Base-by-base conservation (phyloP, 2,888 invertebrate genomes). In the Xestobium rufovillosum region DNA sequence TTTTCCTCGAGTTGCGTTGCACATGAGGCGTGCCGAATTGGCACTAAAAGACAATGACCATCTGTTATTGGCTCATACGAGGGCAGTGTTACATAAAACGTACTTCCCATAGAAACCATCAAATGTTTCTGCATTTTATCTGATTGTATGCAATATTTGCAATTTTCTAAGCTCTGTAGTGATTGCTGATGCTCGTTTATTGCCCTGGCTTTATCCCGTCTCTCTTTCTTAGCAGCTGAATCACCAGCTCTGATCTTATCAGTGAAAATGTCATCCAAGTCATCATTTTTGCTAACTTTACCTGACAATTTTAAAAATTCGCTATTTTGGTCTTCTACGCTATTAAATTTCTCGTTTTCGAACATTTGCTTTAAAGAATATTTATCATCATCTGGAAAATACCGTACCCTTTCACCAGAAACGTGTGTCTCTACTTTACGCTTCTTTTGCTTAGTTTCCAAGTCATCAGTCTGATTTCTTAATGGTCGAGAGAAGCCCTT, bases 1-100 rank as follows among this genome's bases (percentile, higher is more conserved):
- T 97, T 91, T 71, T 97, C 96, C 68, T 97, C 97, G 26, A 92
- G 59, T 45, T 81, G 76, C 1, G 91, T 90, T 23, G 80, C 76
- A 60, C 88, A 85, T 2, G 80, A 59, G 1, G 77, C 69, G 64
- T 97, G 96, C 48, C 82, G 76, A 55, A 84, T 77, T 1, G 95
- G 90, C 2, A 83, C 75, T 52, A 98, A 80, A 32, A 89, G 67
- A 56, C 85, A 96, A 59, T 97, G 96, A 0, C 88, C 86, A 36
- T 75, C 71, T 2, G 84, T 83, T 41, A 97, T 66, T 1, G 94
- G 91, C 52, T 79, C 78, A 56, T 78, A 76, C 36, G 77, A 67
- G 2, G 96, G 95, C 38, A 96, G 61, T 47, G 84, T 76, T 48
- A 97, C 61, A 66, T 90, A 95, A n/a, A 83, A 80, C 57, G 83